These are phyloP conservation scores for Peromyscus attwateri DNA, from an alignment of 2,797 vertebrate genomes.

Conservation along the genomic window DNA sequence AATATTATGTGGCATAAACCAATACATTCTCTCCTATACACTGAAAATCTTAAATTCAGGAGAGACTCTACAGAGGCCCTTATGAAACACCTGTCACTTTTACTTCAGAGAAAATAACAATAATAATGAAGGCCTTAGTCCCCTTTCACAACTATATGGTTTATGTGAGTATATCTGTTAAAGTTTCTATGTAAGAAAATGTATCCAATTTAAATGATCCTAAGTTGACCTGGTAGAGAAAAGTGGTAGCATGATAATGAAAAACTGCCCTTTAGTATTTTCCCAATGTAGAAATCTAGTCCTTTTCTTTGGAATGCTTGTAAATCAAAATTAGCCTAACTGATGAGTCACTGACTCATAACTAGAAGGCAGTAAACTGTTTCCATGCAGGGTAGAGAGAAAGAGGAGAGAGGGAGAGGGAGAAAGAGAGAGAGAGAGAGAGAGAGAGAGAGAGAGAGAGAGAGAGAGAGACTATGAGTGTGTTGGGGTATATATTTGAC, in stretches of 20 bases:
- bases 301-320: slow-evolving; percentile 69
- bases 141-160: slow-evolving; percentile 70
- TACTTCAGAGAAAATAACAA: slow-evolving; percentile 70
- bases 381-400: background rate
- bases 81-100: slow-evolving; percentile 77
- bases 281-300: slow-evolving; percentile 71
- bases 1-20: slow-evolving; percentile 55
- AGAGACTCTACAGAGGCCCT: slow-evolving; percentile 48
- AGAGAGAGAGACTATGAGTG: background rate
- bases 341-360: slow-evolving; percentile 66
- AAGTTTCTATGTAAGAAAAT: slow-evolving; percentile 74
- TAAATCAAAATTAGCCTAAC: slow-evolving; percentile 74
- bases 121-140: slow-evolving; percentile 76
- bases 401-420: background rate
- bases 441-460: background rate
- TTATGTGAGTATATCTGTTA: slow-evolving; percentile 69
- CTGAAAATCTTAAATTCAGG: slow-evolving; percentile 60
- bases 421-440: background rate
- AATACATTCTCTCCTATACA: slow-evolving; percentile 49
- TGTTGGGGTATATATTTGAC: background rate
- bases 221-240: slow-evolving; percentile 82
- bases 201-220: slow-evolving; percentile 73
- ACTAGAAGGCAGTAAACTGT: slow-evolving; percentile 57
- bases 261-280: slow-evolving; percentile 74
- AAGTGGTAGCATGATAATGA: slow-evolving; percentile 70